Conservation (phyloP, 53 echinoderm and acorn worm species). For the Holothuria scabra region DNA sequence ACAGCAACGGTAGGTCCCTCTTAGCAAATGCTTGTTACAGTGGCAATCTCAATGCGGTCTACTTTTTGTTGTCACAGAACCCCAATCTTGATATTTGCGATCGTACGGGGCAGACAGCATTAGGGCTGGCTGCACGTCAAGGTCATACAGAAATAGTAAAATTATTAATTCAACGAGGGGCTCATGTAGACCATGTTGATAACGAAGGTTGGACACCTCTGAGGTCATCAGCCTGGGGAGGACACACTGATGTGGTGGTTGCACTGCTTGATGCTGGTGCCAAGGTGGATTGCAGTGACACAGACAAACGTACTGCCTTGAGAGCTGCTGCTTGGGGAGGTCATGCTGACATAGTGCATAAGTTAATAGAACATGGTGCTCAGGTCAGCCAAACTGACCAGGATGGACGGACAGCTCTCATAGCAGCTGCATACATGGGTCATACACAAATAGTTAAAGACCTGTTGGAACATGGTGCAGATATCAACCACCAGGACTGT, state of each 20-base stretch:
- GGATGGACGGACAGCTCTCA: constrained; percentile 97
- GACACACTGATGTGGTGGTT: constrained; percentile 95
- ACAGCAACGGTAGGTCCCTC: constrained; percentile 94
- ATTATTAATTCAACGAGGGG: constrained; percentile 70
- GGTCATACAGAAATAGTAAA: constrained; percentile 92
- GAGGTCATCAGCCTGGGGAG: constrained; percentile 98
- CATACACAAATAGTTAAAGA: constrained; percentile 88
- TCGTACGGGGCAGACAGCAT: constrained; percentile 93
- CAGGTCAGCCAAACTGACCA: constrained; percentile 95
- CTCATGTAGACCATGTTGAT: constrained; percentile 93
- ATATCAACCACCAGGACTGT: constrained; percentile 91
- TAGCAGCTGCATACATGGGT: constrained; percentile 99
- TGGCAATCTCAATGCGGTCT: constrained; percentile 91
- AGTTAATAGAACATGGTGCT: constrained; percentile 90
- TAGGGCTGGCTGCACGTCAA: constrained; percentile 85
- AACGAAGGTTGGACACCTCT: constrained; percentile 99
- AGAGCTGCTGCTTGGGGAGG: constrained; percentile 99
- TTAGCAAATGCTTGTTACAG: constrained; percentile 97
- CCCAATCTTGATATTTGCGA: constrained; percentile 85
- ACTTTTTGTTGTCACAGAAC: constrained; percentile 77
- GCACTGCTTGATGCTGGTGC: constrained; percentile 90
- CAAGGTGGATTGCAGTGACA: constrained; percentile 95
- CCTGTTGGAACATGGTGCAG: constrained; percentile 87
- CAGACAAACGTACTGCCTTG: constrained; percentile 91
- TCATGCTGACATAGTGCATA: constrained; percentile 95